Percentiles rank a stretch among this genome's conserved stretches.
These are phyloP conservation scores for Colletes collaris DNA, from an alignment of 2,888 invertebrate genomes.

Conservation along the genomic window DNA sequence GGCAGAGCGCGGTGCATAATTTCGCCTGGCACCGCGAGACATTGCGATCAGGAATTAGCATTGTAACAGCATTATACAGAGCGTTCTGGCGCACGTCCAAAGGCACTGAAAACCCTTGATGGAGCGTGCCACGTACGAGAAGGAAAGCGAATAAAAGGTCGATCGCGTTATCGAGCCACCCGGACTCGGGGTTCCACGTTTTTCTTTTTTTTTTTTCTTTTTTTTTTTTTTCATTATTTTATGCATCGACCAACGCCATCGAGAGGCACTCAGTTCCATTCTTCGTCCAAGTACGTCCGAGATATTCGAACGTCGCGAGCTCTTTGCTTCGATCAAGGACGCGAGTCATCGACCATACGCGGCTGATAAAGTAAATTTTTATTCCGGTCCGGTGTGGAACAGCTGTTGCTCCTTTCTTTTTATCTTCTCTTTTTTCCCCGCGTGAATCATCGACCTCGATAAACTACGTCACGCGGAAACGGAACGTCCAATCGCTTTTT, in stretches of 20 bases:
- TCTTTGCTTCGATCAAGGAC: conserved; percentile 10
- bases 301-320: background rate
- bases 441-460: conserved; percentile 38
- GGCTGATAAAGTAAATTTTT: conserved; percentile 15
- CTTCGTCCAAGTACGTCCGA: background rate
- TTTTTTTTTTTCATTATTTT: background rate
- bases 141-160: conserved; percentile 9
- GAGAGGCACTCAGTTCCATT: background rate
- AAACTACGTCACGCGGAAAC: conserved; percentile 36
- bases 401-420: conserved; percentile 18
- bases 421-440: background rate
- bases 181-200: no score
- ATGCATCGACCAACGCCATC: background rate
- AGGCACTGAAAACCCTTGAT: conserved; percentile 53
- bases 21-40: conserved; percentile 57
- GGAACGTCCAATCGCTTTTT: conserved; percentile 32
- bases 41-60: conserved; percentile 63
- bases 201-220: no score
- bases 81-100: conserved; percentile 54
- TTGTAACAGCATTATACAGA: conserved; percentile 56
- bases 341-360: conserved; percentile 1
- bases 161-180: background rate
- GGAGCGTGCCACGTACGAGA: conserved; percentile 22
- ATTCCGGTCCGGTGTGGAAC: background rate
- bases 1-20: conserved; percentile 50